Evolutionary conservation across 2,797 vertebrate species (phyloP), one percentile per base, ranked within the genome.

Genomic region (Myotis daubentonii): DNA sequence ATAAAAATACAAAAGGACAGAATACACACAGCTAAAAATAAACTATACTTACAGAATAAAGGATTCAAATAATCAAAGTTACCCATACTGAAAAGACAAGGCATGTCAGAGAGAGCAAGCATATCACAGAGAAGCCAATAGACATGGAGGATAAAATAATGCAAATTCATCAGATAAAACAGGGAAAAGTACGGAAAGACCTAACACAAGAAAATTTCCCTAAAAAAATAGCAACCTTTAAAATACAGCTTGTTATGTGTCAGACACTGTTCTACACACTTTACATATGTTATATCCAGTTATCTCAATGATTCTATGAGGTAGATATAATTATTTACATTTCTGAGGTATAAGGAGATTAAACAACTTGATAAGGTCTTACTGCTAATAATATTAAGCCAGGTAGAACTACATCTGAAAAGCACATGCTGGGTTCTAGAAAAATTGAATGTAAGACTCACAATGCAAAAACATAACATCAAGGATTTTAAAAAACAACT

Each of bases 161-260:
- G 11, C 30, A 93, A 71, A 93, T 41, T 65, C 76, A 95, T 71
- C 70, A 88, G 80, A 68, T 51, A 53, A 89, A 55, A 17, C 72
- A 28, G 33, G 53, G 33, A 94, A 86, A 88, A 94, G 8, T 95
- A 80, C 57, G 87, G 53, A 80, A 93, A 93, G 62, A 95, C 13
- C n/a, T 90, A 92, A 83, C 23, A 87, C 30, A 94, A 95, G 95
- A 95, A 95, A 96, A 72, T 70, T 72, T 68, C 33, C 65, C 17
- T 75, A 49, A 66, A 74, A 93, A 60, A 91, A 19, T 9, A 38
- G 13, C 41, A 83, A 30, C 11, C 33, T 85, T 91, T 33, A 79
- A 30, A 85, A 57, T 33, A 36, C 6, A 47, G 68, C 13, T 33
- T 86, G 62, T 79, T 68, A 72, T 30, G 11, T 66, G 60, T 15